Conservation (phyloP, 2,888 invertebrate species). For the Eilema griseolum region DNA sequence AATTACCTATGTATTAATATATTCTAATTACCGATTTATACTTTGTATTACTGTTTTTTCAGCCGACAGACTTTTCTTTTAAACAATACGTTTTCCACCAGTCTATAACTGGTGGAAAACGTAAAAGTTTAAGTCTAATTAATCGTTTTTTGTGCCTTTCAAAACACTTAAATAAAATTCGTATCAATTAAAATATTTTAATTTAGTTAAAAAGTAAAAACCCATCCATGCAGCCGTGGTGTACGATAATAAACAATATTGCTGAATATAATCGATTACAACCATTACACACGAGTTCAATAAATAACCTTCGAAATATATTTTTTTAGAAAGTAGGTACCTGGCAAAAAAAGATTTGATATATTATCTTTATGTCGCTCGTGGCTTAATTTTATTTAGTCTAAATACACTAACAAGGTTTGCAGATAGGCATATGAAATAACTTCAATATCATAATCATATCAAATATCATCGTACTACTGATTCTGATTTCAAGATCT, state of each 20-base stretch:
- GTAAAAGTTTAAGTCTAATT: too few species aligned
- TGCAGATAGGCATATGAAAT: background rate
- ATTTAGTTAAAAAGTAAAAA: background rate
- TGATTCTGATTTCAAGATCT: too few species aligned
- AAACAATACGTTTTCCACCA: too few species aligned
- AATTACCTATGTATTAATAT: too few species aligned
- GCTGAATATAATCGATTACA: slow-evolving; percentile 32
- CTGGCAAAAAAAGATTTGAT: background rate
- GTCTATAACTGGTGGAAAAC: too few species aligned
- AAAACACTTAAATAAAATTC: background rate
- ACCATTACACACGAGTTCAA: slow-evolving; percentile 31
- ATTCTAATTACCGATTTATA: too few species aligned
- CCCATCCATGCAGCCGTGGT: slow-evolving; percentile 10
- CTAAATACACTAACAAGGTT: background rate
- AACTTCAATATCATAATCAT: too few species aligned
- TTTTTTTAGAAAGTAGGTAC: slow-evolving; percentile 35
- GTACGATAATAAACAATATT: slow-evolving; percentile 29
- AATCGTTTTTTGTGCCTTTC: background rate
- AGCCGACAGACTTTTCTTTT: too few species aligned
- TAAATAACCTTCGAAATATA: slow-evolving; percentile 32
- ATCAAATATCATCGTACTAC: too few species aligned
- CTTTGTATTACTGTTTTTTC: too few species aligned
- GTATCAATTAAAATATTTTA: slow-evolving; percentile 3
- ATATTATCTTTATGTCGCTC: background rate
- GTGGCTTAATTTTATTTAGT: background rate